Conservation (phyloP, 53 echinoderm and acorn worm genomes). For the Astropecten irregularis region DNA sequence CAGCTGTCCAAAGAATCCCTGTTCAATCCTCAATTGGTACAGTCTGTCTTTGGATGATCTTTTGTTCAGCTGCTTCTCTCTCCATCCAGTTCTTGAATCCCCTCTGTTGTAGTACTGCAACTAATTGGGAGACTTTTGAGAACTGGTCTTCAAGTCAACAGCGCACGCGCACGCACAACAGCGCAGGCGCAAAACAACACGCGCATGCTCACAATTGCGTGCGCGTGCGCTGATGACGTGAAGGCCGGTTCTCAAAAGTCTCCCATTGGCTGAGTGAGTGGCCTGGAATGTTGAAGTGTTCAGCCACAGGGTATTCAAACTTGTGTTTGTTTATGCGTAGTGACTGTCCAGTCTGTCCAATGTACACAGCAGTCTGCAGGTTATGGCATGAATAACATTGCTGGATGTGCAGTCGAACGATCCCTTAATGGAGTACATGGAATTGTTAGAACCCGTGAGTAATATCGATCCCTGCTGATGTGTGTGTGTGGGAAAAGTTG, state of each 20-base stretch:
- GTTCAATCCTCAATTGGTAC: not conserved
- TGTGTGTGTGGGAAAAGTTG: slow-evolving; percentile 17
- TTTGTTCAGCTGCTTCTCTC: no score
- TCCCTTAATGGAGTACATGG: not conserved
- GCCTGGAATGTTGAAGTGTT: not conserved
- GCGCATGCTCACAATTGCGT: no score
- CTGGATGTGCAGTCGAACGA: no score
- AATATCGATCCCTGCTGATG: not conserved
- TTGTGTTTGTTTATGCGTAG: not conserved
- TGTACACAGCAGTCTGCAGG: not conserved
- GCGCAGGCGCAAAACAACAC: no score
- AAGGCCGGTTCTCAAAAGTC: no score
- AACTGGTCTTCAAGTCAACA: no score
- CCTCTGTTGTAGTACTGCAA: no score
- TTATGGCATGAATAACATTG: not conserved
- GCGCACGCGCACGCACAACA: no score
- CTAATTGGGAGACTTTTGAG: no score
- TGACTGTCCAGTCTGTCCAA: not conserved
- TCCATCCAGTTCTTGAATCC: no score
- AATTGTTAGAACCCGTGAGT: not conserved
- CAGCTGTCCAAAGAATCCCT: no score
- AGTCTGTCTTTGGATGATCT: not conserved
- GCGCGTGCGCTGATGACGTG: no score
- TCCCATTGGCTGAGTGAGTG: slow-evolving; percentile 1
- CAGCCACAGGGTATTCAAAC: not conserved